These are phyloP conservation scores for Chiridota heheva DNA, from an alignment of 35 echinoderm and acorn worm species.

Conservation along the genomic window DNA sequence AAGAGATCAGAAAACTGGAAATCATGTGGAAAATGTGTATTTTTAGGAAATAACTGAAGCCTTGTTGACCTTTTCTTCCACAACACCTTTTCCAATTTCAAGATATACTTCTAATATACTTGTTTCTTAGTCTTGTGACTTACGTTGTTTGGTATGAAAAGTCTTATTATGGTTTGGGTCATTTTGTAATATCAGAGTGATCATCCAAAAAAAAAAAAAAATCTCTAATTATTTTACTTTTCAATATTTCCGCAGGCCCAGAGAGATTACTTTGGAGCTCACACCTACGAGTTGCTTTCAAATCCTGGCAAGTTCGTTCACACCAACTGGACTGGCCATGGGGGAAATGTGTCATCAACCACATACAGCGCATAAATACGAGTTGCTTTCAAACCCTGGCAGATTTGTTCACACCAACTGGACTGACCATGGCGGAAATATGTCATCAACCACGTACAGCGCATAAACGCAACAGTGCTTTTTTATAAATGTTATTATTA, in stretches of 20 bases:
- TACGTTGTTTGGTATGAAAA: too few species aligned
- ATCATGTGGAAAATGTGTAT: too few species aligned
- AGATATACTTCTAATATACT: too few species aligned
- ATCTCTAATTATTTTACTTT: too few species aligned
- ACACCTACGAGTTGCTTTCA: constrained; percentile 91
- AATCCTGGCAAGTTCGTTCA: constrained; percentile 89
- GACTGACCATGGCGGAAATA: not conserved
- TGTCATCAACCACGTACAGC: not conserved
- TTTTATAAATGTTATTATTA: not conserved
- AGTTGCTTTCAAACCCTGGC: not conserved
- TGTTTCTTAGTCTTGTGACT: too few species aligned
- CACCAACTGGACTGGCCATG: constrained; percentile 99
- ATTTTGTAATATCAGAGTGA: too few species aligned
- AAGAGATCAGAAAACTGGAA: too few species aligned
- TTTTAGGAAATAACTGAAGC: too few species aligned
- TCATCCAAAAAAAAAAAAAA: too few species aligned
- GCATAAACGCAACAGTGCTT: not conserved
- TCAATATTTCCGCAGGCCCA: constrained; percentile 69
- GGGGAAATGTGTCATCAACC: constrained; percentile 81
- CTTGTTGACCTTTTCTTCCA: too few species aligned
- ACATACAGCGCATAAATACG: constrained; percentile 83
- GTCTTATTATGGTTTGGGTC: too few species aligned
- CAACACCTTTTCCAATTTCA: too few species aligned
- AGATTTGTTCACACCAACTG: not conserved
- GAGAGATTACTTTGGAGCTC: constrained; percentile 98